Evolutionary conservation across 2,797 vertebrate species (phyloP), one percentile per base, ranked within the genome.

Genomic region (Macroramphosus scolopax): DNA sequence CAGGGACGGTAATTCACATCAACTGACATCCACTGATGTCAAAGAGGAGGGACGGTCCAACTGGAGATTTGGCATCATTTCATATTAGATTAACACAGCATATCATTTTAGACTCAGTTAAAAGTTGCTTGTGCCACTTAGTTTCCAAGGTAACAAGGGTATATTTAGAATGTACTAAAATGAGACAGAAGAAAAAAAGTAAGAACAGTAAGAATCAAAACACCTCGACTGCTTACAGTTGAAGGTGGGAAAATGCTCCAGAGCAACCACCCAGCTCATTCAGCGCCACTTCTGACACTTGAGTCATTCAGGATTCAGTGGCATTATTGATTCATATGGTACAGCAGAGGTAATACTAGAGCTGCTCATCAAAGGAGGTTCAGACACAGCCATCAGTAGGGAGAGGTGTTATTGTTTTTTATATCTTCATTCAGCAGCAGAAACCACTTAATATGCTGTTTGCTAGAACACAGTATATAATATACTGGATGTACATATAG

Each of bases 71-170:
- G 26, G 42, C 63, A 76, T 75, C 5, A 54, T 62, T 75, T 82
- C 64, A 75, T 59, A 72, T 74, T 70, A 70, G 58, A 78, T 82
- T 74, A 81, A 80, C 78, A 81, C 61, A 61, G 63, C 61, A 78
- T 75, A 75, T 79, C 77, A 73, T 75, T 88, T 84, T 85, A 87
- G 82, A 88, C 68, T 48, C 67, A 60, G 83, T 85, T 87, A 80
- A 83, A 85, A 77, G 82, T 81, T 83, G 83, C 78, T 85, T 83
- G 75, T 54, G 30, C 77, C 65, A 67, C 87, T 87, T 89, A 80
- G 89, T 91, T 91, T 90, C 89, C 89, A 88, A 83, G 86, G 87
- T 86, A 90, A 91, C 86, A 41, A 60, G 77, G 72, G 75, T 88
- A 87, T 87, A 89, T 87, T 89, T 89, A 89, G 82, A 88, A 73